Evolutionary conservation across 1,140 invertebrate species (phyloP).

Genomic region (Diorhabda elongata): DNA sequence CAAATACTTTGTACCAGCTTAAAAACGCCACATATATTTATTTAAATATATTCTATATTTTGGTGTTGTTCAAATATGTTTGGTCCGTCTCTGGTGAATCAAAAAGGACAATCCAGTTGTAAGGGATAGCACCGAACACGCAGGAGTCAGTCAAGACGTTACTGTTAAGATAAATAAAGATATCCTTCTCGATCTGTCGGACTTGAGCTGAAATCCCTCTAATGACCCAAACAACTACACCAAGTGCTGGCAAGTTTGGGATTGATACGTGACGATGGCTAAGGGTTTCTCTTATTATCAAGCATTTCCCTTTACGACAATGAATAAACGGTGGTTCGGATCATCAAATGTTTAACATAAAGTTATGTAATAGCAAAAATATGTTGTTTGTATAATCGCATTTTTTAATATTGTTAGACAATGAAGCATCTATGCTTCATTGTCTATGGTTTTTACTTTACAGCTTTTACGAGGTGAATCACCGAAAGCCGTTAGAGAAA

Average conservation of each 20-base stretch:
- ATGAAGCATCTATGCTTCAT: background rate
- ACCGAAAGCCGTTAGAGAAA: background rate
- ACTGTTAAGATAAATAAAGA: conserved; percentile 18
- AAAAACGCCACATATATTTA: no score
- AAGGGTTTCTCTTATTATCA: background rate
- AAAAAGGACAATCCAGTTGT: background rate
- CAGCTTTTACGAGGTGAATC: background rate
- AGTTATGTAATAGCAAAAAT: background rate
- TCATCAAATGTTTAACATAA: background rate
- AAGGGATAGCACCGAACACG: conserved; percentile 14
- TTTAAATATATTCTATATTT: no score
- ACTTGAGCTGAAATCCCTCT: conserved; percentile 8
- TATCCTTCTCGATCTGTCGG: conserved; percentile 8
- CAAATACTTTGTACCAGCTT: no score
- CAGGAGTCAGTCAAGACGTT: conserved; percentile 10
- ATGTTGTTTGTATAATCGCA: background rate
- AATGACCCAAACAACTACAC: conserved; percentile 19
- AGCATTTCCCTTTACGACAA: background rate
- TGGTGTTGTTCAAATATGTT: no score
- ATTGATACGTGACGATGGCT: conserved; percentile 14
- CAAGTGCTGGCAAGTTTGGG: conserved; percentile 15
- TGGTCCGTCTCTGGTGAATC: background rate
- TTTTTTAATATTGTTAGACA: background rate
- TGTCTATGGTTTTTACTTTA: background rate
- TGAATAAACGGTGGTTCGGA: background rate